Conservation (phyloP, 2,797 vertebrate genomes). For the Paedocypris micromegethes region DNA sequence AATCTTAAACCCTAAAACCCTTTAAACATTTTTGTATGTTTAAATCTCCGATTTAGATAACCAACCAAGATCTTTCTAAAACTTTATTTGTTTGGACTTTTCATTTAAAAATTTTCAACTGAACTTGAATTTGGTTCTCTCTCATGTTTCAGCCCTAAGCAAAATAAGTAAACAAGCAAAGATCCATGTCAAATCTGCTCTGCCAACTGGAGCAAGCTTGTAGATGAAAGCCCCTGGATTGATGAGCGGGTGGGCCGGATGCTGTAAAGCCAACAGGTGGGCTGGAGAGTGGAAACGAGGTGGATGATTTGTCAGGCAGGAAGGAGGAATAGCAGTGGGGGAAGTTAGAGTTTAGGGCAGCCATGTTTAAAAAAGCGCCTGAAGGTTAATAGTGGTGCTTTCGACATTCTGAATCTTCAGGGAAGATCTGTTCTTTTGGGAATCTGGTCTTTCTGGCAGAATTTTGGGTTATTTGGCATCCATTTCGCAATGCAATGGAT, state of each 20-base stretch:
- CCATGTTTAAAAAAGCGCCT: not conserved
- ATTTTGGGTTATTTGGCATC: too few relatives aligned
- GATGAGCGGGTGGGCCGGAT: conserved; percentile 53
- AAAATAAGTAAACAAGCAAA: conserved; percentile 47
- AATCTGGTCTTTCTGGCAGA: not conserved
- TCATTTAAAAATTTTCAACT: too few relatives aligned
- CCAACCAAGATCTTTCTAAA: too few relatives aligned
- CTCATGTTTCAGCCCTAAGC: conserved; percentile 1
- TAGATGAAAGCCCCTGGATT: conserved; percentile 55
- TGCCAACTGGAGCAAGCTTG: conserved; percentile 54
- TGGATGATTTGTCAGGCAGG: conserved; percentile 45
- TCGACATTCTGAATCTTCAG: not conserved
- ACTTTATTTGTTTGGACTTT: too few relatives aligned
- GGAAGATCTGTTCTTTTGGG: not conserved
- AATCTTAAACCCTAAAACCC: too few relatives aligned
- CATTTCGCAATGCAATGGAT: too few relatives aligned
- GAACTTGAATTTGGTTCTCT: not conserved
- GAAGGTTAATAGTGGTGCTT: not conserved
- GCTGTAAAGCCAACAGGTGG: conserved; percentile 4
- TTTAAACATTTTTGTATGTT: too few relatives aligned
- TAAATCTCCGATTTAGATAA: too few relatives aligned
- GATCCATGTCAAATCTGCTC: conserved; percentile 66
- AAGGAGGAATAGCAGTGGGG: conserved; percentile 9
- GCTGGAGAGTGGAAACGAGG: conserved; percentile 51
- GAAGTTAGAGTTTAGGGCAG: not conserved